Base-by-base conservation (phyloP, 2,113 vertebrate genomes). In the Steatornis caripensis region DNA sequence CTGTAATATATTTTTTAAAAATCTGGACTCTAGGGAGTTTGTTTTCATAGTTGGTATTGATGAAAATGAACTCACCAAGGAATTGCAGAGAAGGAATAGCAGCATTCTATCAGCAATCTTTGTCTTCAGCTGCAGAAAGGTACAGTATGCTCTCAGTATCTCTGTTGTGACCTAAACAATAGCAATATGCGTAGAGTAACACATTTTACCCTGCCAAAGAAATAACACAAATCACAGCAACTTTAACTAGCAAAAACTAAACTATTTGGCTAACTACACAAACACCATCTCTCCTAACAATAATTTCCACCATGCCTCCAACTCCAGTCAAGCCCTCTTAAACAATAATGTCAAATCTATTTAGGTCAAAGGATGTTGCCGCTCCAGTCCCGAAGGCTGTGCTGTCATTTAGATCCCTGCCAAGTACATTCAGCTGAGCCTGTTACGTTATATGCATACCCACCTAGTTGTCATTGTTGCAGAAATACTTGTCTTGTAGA, bases 51-150 rank as follows among this genome's bases (percentile, higher is more conserved):
- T 83, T 83, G 76, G 17, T 80, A 55, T 77, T 92, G 45, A 82
- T 61, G 60, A 66, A 65, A 68, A 81, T 43, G 39, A 64, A 68
- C 80, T 93, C 86, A 77, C 76, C 68, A 71, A 89, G 90, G 89
- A 79, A 84, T 79, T 92, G 39, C 62, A 76, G 86, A 92, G 85
- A 93, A 91, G 66, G 46, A 84, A 92, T 60, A 94, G 81, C 91
- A 88, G 77, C 83, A 87, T 36, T 70, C 87, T 93, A 8, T 79
- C 77, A 89, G 53, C 84, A 93, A 1, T 84, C 91, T 92, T 77
- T 91, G 69, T 68, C 75, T 92, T 76, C 84, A 72, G 87, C 82
- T 88, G 78, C 92, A 90, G 93, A 79, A 90, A 94, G 78, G 64
- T 94, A 79, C 4, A 8, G 71, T 79, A 49, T 75, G 61, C 80